Evolutionary conservation across 2,888 invertebrate species (phyloP).

Genomic region (Augiades crinisus): DNA sequence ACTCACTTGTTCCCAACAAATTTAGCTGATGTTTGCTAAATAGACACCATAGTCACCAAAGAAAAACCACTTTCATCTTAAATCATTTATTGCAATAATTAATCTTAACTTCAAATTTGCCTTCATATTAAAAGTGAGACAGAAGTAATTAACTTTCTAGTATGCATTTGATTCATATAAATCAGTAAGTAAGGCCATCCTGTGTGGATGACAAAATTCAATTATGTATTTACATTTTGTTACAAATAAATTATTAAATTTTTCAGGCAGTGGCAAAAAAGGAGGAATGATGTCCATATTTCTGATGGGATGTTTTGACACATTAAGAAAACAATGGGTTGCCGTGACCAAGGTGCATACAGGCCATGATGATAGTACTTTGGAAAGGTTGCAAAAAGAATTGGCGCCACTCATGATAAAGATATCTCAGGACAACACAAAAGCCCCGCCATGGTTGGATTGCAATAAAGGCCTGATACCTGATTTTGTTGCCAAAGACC

Average conservation of each 20-base stretch:
- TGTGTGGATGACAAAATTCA: background rate
- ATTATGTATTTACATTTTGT: background rate
- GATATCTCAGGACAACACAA: constrained; percentile 86
- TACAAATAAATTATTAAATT: too few relatives aligned
- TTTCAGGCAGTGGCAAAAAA: constrained; percentile 88
- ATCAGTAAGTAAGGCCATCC: too few relatives aligned
- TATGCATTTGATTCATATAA: too few relatives aligned
- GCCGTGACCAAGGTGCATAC: constrained; percentile 96
- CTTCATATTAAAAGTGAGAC: too few relatives aligned
- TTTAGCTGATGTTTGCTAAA: too few relatives aligned
- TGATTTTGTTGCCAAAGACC: constrained; percentile 93
- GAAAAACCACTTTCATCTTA: too few relatives aligned
- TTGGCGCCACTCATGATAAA: constrained; percentile 86
- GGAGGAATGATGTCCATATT: constrained; percentile 97
- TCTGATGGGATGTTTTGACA: constrained; percentile 94
- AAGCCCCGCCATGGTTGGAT: constrained; percentile 90
- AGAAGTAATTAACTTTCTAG: too few relatives aligned
- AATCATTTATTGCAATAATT: too few relatives aligned
- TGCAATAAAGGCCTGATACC: constrained; percentile 93
- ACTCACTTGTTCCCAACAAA: too few relatives aligned
- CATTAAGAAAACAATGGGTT: constrained; percentile 84
- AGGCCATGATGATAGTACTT: constrained; percentile 93
- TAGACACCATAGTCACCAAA: too few relatives aligned
- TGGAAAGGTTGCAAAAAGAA: constrained; percentile 87
- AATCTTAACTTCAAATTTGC: too few relatives aligned